Base-by-base conservation (phyloP, 1,140 invertebrate species). In the Drosophila lacteicornis region DNA sequence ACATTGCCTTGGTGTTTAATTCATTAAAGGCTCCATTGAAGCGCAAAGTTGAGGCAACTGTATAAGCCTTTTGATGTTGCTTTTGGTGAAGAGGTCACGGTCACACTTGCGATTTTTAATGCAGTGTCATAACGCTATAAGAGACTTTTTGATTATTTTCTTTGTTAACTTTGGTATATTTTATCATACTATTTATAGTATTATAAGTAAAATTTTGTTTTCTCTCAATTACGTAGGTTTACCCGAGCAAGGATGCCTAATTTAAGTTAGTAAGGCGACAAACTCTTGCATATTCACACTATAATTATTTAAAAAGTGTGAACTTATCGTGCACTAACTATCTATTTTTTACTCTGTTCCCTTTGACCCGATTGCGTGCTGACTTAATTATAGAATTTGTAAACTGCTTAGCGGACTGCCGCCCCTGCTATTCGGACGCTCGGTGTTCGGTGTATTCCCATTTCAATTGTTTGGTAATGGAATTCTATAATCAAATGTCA, bases 401-500 rank as follows among this genome's bases (percentile, higher is more conserved):
- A 56, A 68, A 30, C 63, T 55, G 49, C 40, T 68, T 46, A 56
- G 49, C 30, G 13, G n/a, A n/a, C 22, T 63, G 43, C 63, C 58
- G 40, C 40, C 62, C 60, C 12, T 2, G 12, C 15, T 25, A 25
- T 25, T 17, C 12, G 30, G 57, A 11, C 40, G 12, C 1, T 25
- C 30, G 22, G 13, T 51, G 69, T 73, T 22, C 30, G 30, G 13
- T 60, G 70, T 73, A 74, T 73, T 74, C 70, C 70, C 68, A 50
- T 36, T 74, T 60, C 70, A 30, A 73, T 73, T 73, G 70, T 73
- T 73, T 73, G 67, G 53, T 59, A 74, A 74, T 74, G 70, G 70
- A 74, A 74, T 74, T 74, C 46, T 73, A 74, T 74, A 74, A 74
- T 74, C 70, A 74, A 74, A 74, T 74, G 70, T 51, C 69, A 73